Conservation (phyloP, 2,113 vertebrate genomes). For the Solenodon paradoxus region DNA sequence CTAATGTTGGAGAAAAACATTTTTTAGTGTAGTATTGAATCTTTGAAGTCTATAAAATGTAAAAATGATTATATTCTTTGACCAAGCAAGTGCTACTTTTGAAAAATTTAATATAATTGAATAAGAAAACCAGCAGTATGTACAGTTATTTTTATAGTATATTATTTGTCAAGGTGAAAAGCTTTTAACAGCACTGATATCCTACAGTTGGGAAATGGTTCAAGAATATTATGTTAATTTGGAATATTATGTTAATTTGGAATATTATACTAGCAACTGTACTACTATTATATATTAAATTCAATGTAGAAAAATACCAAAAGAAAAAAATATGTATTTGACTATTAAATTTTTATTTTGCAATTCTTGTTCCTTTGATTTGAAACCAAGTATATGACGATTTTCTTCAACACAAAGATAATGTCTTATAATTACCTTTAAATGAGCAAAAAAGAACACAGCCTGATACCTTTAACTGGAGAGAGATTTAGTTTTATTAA, state of each 20-base stretch:
- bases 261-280: not conserved
- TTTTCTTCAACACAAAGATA: conserved; percentile 27
- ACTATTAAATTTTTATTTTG: conserved; percentile 10
- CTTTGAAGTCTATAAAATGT: not conserved
- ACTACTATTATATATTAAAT: conserved; percentile 10
- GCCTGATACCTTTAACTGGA: not conserved
- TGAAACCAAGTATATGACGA: not conserved
- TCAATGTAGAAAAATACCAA: not conserved
- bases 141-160: not conserved
- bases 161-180: conserved; percentile 24
- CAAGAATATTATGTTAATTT: not conserved
- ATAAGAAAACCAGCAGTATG: conserved; percentile 1
- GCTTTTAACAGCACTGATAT: not conserved
- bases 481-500: not conserved
- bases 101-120: conserved; percentile 27
- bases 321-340: not conserved
- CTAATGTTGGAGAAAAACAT: not conserved
- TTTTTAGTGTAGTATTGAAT: conserved; percentile 9
- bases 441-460: conserved; percentile 7
- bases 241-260: not conserved
- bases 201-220: not conserved
- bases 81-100: not conserved
- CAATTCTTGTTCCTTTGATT: not conserved
- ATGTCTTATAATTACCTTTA: not conserved
- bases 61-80: conserved; percentile 4